Base-by-base conservation (phyloP, 2,888 invertebrate genomes). In the Anthrax anthrax region DNA sequence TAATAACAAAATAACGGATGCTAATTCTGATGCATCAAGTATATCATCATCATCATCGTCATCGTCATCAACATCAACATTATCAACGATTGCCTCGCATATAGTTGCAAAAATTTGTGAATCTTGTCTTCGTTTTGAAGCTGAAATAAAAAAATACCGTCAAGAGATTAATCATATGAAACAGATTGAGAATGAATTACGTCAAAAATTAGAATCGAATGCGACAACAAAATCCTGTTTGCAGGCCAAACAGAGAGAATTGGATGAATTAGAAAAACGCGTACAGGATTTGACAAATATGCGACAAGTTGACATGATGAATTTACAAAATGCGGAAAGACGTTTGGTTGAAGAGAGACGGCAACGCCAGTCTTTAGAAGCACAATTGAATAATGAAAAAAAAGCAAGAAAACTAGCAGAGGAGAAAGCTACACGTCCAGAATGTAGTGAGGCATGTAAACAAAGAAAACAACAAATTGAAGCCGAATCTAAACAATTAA, bases 191-290 rank as follows among this genome's bases (percentile, higher is more conserved):
- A 67, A 67, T 49, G 68, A 69, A 38, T 49, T 68, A 48, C 60
- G 66, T n/a, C 68, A 69, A 51, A 69, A 69, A 52, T 55, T 74
- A 39, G 74, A 72, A 38, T 68, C 73, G 29, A 71, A 82, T 56
- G 70, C 80, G 42, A 76, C 76, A 47, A 75, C 76, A 50, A 88
- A 89, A 59, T 76, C 80, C 56, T 88, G 91, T 66, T 76, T 90
- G 63, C 85, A 86, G 69, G 81, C 85, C 60, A 67, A 68, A 58
- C 69, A 67, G 56, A 65, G 64, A 61, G 88, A 89, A 61, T 83
- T 90, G 64, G 90, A 91, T 58, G 83, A 84, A 62, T 71, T 92
- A 57, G 91, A 92, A 63, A 81, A 81, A 63, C 85, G 85, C 41
- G 53, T 91, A 61, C 83, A 88, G 62, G 81, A 82, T 60, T 69